A percentile compares a stretch with the other conserved stretches of the same genome.
Conservation (phyloP, 1,140 invertebrate genomes). For the Spodoptera litura region DNA sequence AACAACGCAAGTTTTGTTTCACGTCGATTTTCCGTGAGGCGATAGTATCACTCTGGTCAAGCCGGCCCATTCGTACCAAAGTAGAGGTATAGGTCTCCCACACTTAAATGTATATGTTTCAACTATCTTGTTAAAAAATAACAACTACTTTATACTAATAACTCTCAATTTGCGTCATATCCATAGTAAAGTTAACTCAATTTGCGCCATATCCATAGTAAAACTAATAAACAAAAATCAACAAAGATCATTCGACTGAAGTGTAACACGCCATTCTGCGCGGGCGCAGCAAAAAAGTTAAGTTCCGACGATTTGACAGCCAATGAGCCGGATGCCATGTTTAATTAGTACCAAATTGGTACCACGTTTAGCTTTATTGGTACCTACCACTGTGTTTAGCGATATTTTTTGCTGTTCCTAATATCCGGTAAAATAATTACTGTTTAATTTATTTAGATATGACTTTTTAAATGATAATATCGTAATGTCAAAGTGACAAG, state of each 20-base stretch:
- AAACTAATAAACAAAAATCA: conserved; percentile 18
- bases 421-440: conserved; percentile 16
- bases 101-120: too few species aligned
- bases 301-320: conserved; percentile 76
- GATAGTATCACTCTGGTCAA: too few species aligned
- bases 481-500: neutral
- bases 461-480: conserved; percentile 1
- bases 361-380: conserved; percentile 56
- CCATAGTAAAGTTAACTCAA: conserved; percentile 8
- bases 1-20: too few species aligned
- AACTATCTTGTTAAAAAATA: too few species aligned
- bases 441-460: conserved; percentile 12
- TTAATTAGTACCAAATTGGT: conserved; percentile 80
- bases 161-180: neutral
- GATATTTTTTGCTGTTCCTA: conserved; percentile 2
- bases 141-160: too few species aligned
- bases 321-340: conserved; percentile 79
- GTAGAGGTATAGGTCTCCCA: too few species aligned
- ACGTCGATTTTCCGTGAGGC: too few species aligned
- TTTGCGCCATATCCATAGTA: neutral
- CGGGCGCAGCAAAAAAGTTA: conserved; percentile 58
- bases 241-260: conserved; percentile 60
- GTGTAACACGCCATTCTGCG: conserved; percentile 76
- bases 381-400: conserved; percentile 14
- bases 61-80: too few species aligned